Conservation (phyloP, 2,888 invertebrate species). For the Pollenia griseotomentosa region DNA sequence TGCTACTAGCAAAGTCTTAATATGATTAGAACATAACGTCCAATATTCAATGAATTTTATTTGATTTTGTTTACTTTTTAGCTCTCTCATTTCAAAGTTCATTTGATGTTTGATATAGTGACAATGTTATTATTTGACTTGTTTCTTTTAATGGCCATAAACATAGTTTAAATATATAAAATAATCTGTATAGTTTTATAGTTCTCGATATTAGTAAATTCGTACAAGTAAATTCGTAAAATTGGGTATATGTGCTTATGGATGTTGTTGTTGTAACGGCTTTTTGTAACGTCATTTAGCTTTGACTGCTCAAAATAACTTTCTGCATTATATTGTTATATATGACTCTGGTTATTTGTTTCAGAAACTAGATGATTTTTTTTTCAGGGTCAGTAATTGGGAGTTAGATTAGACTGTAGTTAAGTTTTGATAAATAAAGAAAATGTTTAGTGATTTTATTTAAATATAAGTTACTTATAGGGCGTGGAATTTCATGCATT, state of each 20-base stretch:
- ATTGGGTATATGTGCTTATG: not conserved
- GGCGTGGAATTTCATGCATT: too few species aligned
- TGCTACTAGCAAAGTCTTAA: constrained; percentile 32
- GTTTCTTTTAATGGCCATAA: not conserved
- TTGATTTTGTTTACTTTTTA: not conserved
- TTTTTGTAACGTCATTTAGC: constrained; percentile 27
- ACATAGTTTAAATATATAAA: not conserved
- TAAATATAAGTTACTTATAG: too few species aligned
- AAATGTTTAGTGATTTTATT: too few species aligned
- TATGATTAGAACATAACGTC: constrained; percentile 32
- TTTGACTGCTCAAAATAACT: constrained; percentile 42
- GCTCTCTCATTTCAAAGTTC: not conserved
- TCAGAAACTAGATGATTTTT: not conserved
- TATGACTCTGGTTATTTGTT: constrained; percentile 34
- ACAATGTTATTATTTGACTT: constrained; percentile 42
- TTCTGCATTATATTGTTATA: constrained; percentile 52
- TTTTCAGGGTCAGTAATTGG: constrained; percentile 19
- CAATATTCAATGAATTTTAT: constrained; percentile 44
- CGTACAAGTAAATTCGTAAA: not conserved
- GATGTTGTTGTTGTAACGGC: constrained; percentile 16
- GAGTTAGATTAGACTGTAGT: not conserved
- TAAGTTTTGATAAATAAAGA: too few species aligned
- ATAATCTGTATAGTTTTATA: too few species aligned
- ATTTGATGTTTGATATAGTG: constrained; percentile 34
- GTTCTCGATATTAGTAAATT: not conserved